These are phyloP conservation scores for Lochmaea capreae DNA, from an alignment of 2,888 invertebrate genomes.

Conservation along the genomic window DNA sequence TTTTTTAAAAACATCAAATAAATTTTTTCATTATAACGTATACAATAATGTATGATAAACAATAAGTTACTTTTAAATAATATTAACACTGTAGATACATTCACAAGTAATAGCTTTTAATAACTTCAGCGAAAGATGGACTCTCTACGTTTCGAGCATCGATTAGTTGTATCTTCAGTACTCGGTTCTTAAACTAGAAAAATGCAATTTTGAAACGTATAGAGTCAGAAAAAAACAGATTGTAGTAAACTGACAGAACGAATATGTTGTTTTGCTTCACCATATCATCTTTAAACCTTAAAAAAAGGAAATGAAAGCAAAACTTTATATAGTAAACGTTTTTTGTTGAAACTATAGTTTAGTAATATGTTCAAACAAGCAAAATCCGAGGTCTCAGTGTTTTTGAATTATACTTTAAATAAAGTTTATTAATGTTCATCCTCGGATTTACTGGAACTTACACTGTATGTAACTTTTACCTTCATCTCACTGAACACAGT, in stretches of 20 bases:
- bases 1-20: slow-evolving; percentile 50
- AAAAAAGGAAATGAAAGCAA: background rate
- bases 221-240: slow-evolving; percentile 29
- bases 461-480: no score
- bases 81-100: slow-evolving; percentile 50
- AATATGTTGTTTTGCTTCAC: slow-evolving; percentile 12
- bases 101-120: slow-evolving; percentile 42
- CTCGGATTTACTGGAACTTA: no score
- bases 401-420: no score
- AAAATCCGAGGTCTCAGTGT: no score
- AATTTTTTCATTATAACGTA: slow-evolving; percentile 47
- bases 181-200: slow-evolving; percentile 15
- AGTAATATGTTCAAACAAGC: no score
- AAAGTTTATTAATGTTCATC: background rate
- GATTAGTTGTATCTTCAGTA: slow-evolving; percentile 3
- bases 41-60: slow-evolving; percentile 49
- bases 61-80: slow-evolving; percentile 48
- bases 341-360: background rate
- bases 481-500: no score
- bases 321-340: background rate
- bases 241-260: slow-evolving; percentile 13
- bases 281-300: background rate
- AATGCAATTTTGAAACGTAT: slow-evolving; percentile 43
- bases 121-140: slow-evolving; percentile 40
- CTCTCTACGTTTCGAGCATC: slow-evolving; percentile 30